Evolutionary conservation across 2,888 invertebrate genomes (phyloP), one percentile per base, ranked within the genome.

Genomic region (Parasteatoda lunata): DNA sequence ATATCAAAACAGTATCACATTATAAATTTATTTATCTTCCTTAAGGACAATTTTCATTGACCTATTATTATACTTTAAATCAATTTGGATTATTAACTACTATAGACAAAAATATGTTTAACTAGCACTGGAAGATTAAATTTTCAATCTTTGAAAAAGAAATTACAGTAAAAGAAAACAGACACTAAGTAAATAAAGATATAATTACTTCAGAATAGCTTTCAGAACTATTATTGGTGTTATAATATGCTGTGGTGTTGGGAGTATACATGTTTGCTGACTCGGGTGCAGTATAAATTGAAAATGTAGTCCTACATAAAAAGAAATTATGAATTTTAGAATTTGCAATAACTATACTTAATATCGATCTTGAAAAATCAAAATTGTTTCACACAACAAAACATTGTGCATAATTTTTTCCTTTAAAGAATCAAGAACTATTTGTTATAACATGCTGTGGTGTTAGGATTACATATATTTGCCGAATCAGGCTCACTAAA

Each of bases 221-320:
- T 68, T 84, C 84, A 64, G 84, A 73, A 51, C 54, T 88, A 45
- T 65, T 84, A 52, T 64, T 84, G 54, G 88, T 48, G 65, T 76
- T 88, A 69, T 84, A 88, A 72, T 84, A 88, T 5, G 88, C 72
- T 49, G 88, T 64, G 54, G 88, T 77, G 71, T 80, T 88, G 8
- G 80, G 84, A 47, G 88, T 83, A 51, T 88, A 88, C 88, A 88
- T 88, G 45, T 54, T 78, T 49, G 88, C 64, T 54, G 73, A 70
- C 66, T 84, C 88, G 54, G 84, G 77, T 45, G 84, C 69, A 30
- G 88, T 84, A 70, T 88, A 88, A 45, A 84, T 78, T 69, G 88
- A 84, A 77, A 84, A 88, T 52, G 84, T 88, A 11, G 88, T 88
- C 88, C 88, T 88, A 15, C 4, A 65, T 30, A 66, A 65, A 0